Base-by-base conservation (phyloP, 2,113 vertebrate genomes). In the Dunckerocampus dactyliophorus region DNA sequence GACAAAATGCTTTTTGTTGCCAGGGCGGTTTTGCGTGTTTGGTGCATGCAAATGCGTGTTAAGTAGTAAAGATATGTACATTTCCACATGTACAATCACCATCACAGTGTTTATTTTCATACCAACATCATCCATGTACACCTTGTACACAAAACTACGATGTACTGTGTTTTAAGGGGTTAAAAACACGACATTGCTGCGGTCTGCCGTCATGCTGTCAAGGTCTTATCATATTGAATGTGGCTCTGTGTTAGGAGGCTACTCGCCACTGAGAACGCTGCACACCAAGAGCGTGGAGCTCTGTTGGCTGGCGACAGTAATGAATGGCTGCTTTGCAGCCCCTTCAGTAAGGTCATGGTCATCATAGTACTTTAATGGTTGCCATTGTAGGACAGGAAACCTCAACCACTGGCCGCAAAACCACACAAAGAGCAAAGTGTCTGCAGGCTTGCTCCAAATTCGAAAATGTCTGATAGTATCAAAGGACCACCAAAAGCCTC, bases 381-480 rank as follows among this genome's bases (percentile, higher is more conserved):
- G 37, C 71, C 72, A 76, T 79, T 85, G 83, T 85, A 59, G 17
- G 28, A 45, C 71, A 14, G 48, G 45, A 47, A 61, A 47, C 24
- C 64, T 61, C 8, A 12, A 54, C 65, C 55, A 65, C 70, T 72
- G 57, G 59, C 31, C 75, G 72, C 56, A 56, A 69, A 71, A 17
- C 0, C 1, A 28, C 37, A 84, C 78, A 83, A 82, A 82, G 75
- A 63, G 21, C 42, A 57, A 17, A 60, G 54, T 87, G 72, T 83
- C 46, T 45, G 59, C 47, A 65, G 51, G 20, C 14, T 5, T 62
- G 39, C 47, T 74, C 59, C 49, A n/a, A 16, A 66, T 65, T 62
- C 55, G 39, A 31, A 47, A 66, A 71, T 14, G 34, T 39, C 66
- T 50, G 50, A 42, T 31, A 6, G 12, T 63, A 68, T 59, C 21